Base-by-base conservation (phyloP, 2,888 invertebrate species). In the Troglohyphantes excavatus region DNA sequence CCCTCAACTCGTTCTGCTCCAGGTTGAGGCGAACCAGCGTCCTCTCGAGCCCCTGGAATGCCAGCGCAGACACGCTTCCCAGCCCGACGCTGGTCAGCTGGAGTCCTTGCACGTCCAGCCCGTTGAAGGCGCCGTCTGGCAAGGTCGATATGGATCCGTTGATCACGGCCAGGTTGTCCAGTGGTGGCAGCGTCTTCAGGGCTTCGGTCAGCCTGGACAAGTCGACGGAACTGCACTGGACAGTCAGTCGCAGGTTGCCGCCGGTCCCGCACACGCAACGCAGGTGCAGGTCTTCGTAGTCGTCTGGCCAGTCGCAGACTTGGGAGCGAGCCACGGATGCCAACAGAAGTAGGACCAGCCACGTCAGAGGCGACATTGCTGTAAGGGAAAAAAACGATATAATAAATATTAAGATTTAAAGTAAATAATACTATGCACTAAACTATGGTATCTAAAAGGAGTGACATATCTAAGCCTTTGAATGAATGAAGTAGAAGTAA, bases 231-330 rank as follows among this genome's bases (percentile, higher is more conserved):
- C 91, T 79, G 85, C 92, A 92, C 59, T 92, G 92, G 33, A 92
- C 89, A 75, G 91, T 91, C 46, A 92, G 75, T 27, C 92, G 68
- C 63, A 90, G 95, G 65, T 96, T 97, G 91, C 97, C 94, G 93
- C 97, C 97, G 93, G 96, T 96, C 91, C 97, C 97, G 94, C 98
- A 98, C 90, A 97, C 95, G 93, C 98, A 98, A 68, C 97, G 96
- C 73, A 96, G 95, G 93, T 97, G 97, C 90, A 98, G 95, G 90
- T 96, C 96, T 72, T 95, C 94, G 27, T 96, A 95, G 91, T 96
- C 95, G 89, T 95, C 95, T 92, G 96, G 96, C 97, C 97, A 97
- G 0, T 98, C 97, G 94, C 98, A 98, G 17, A n/a, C n/a, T 13
- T 53, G 17, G 0, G 53, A 13, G 5, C 53, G 53, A n/a, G n/a